These are phyloP conservation scores for Apodemia zela DNA, from an alignment of 2,888 invertebrate species.

Conservation along the genomic window DNA sequence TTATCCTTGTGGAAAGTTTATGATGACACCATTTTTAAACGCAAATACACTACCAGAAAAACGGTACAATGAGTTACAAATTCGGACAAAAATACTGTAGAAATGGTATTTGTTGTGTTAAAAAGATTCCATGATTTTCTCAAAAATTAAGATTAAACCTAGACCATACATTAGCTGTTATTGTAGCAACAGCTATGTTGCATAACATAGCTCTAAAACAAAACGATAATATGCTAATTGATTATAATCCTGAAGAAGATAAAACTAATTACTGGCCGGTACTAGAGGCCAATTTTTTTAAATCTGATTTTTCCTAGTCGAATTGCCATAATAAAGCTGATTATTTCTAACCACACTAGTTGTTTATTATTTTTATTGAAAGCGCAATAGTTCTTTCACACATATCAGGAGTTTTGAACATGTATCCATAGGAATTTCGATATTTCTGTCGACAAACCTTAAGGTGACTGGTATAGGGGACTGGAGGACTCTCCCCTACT, in stretches of 20 bases:
- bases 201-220: not conserved
- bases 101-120: not conserved
- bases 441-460: too few relatives aligned
- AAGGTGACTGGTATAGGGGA: too few relatives aligned
- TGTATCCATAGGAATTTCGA: too few relatives aligned
- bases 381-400: too few relatives aligned
- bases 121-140: not conserved
- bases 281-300: too few relatives aligned
- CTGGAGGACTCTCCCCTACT: too few relatives aligned
- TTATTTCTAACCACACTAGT: too few relatives aligned
- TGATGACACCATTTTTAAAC: conserved; percentile 29
- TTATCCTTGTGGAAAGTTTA: conserved; percentile 18
- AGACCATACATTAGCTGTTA: conserved; percentile 15
- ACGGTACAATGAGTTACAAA: not conserved
- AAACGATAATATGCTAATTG: not conserved
- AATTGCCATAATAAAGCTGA: too few relatives aligned
- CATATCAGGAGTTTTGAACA: too few relatives aligned
- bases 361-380: too few relatives aligned
- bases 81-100: not conserved
- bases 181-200: conserved; percentile 15
- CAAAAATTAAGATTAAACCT: not conserved
- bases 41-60: conserved; percentile 20
- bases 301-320: too few relatives aligned
- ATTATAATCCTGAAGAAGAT: not conserved
- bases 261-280: too few relatives aligned